Base-by-base conservation (phyloP, 37 sponge, comb jelly and placozoan species). In the Halichondria panicea region DNA sequence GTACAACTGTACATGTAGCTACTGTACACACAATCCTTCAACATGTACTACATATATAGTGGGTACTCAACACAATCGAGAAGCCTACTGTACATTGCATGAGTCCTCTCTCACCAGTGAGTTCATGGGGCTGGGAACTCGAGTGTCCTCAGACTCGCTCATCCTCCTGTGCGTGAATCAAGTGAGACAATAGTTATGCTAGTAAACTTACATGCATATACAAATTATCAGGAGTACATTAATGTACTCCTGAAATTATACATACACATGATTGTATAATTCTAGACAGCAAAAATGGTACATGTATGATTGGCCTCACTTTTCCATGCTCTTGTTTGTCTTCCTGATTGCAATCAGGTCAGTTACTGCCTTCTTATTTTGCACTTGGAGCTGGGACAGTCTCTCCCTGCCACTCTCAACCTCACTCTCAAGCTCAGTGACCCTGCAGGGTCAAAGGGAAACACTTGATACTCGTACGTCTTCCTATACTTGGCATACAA, bases 281-380 rank as follows among this genome's bases (percentile, higher is more conserved):
- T 48, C 9, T 61, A 24, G n/a, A 9, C 63, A 12, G 11, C 11
- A 61, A 28, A 13, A n/a, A 30, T 61, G 19, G 8, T 11, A 61
- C 11, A n/a, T 61, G 32, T 30, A 61, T 30, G 11, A 34, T 35
- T 4, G 1, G 35, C 64, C 43, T 60, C 27, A 79, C 81, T 34
- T 86, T 41, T 79, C 81, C 68, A 73, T 73, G 32, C 31, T 55
- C 41, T 58, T 86, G 67, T 78, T 73, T 25, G 40, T 58, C 50
- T 86, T 86, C 54, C 81, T 72, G 61, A 86, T 79, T 58, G 79
- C 65, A 21, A 62, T 80, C 52, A 86, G 71, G 54, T 86, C 87
- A 74, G 87, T 43, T 28, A 86, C 8, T 46, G 87, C 87, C 38
- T 86, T 86, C 60, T 86, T 81, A 52, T 86, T 86, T 56, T 86